Evolutionary conservation across 2,113 vertebrate genomes (phyloP).

Genomic region (Mus spicilegus): DNA sequence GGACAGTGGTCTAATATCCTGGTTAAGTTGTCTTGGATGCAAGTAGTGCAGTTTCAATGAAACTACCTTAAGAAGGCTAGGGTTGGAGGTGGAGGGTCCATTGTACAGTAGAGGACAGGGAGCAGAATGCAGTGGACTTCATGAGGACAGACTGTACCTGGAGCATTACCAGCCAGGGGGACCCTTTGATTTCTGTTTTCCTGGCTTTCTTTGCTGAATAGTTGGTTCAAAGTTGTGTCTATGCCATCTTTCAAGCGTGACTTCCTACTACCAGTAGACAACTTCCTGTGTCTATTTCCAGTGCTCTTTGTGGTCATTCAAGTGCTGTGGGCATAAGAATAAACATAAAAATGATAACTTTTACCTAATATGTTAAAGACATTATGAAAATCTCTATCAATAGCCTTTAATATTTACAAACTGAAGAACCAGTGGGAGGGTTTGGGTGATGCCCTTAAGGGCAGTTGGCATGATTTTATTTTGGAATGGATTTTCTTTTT

Average conservation of each 20-base stretch:
- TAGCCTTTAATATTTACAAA: constrained; percentile 52
- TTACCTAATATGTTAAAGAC: neutral
- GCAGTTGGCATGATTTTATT: constrained; percentile 38
- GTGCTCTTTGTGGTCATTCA: constrained; percentile 12
- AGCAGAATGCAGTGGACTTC: neutral
- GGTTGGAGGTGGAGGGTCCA: constrained; percentile 4
- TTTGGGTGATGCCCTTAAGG: neutral
- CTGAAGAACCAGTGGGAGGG: neutral
- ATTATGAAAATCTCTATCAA: constrained; percentile 44
- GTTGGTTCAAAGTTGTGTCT: neutral
- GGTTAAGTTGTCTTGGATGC: constrained; percentile 39
- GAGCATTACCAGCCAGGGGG: neutral
- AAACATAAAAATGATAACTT: neutral
- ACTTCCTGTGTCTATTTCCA: constrained; percentile 28
- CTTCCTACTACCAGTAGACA: neutral
- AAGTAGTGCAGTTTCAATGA: constrained; percentile 28
- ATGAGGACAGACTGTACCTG: neutral
- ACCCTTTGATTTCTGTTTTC: neutral
- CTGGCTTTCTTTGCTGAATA: constrained; percentile 22
- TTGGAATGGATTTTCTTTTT: constrained; percentile 60
- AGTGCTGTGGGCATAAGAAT: neutral
- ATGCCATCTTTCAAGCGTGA: constrained; percentile 13
- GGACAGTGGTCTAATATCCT: neutral
- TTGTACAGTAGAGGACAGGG: constrained; percentile 28
- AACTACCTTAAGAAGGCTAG: neutral